Evolutionary conservation across 2,888 invertebrate species (phyloP), one percentile per base, ranked within the genome.

Genomic region (Drosophila stalkeri): DNA sequence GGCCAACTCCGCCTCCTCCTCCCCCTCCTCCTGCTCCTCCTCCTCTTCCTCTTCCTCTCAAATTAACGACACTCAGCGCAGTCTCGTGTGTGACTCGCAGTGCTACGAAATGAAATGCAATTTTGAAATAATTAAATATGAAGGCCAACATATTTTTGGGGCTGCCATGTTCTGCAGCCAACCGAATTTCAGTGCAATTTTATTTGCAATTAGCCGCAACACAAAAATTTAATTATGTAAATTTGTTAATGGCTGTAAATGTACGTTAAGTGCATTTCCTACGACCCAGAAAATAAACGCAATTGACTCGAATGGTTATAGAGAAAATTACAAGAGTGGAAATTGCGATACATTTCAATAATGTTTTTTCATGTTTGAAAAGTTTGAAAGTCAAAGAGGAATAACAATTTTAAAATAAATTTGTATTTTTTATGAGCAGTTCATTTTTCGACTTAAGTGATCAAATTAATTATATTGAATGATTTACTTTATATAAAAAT

Each of bases 101-200:
- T 75, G 64, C 78, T 69, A 61, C 68, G 51, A 81, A 83, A 70
- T 63, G 73, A 86, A 86, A 73, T 81, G 89, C 84, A 86, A 78
- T 83, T 89, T 74, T 78, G 63, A 76, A 72, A 85, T 84, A 86
- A 89, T 86, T 85, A 85, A 84, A 84, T 84, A 82, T 85, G 86
- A 75, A 67, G 66, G 60, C 54, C 72, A 65, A 64, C 67, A 78
- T 67, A 64, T 67, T 65, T 80, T 80, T 31, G 33, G 33, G 39
- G 47, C 33, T 59, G 18, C 37, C 46, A 41, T 60, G 39, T 60
- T 77, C 79, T 64, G 54, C 41, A n/a, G 12, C 63, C 56, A 18
- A 7, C 6, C 54, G 60, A 69, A 59, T 57, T 62, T 59, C 27
- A 37, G 31, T 31, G 44, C 56, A 75, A 67, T 67, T 80, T 59